Evolutionary conservation across 2,797 vertebrate genomes (phyloP).

Genomic region (Erpetoichthys calabaricus): DNA sequence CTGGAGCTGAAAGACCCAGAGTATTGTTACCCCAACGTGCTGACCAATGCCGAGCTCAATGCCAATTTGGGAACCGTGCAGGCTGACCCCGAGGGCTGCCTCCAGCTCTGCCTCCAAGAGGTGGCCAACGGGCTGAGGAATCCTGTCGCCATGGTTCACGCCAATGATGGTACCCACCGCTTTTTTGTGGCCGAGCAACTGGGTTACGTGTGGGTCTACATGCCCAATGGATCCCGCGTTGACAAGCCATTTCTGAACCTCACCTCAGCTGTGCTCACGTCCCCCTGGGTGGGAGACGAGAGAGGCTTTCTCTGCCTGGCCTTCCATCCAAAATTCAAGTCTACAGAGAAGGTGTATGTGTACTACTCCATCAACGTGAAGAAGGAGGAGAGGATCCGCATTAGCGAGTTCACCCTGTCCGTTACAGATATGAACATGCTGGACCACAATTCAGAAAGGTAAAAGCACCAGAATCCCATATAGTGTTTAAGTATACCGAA

Average conservation of each 20-base stretch:
- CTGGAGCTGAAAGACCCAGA: constrained; percentile 58
- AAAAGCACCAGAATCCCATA: constrained; percentile 1
- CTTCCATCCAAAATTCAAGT: constrained; percentile 48
- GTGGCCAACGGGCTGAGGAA: constrained; percentile 61
- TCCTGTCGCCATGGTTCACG: constrained; percentile 65
- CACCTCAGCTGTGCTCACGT: constrained; percentile 55
- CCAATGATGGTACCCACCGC: constrained; percentile 59
- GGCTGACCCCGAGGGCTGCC: constrained; percentile 50
- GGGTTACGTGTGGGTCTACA: constrained; percentile 62
- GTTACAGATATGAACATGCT: constrained; percentile 50
- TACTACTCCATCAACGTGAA: constrained; percentile 62
- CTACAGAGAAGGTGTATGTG: constrained; percentile 56
- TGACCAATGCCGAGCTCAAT: constrained; percentile 48
- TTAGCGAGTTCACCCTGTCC: constrained; percentile 59
- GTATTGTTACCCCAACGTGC: constrained; percentile 64
- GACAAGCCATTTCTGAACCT: constrained; percentile 66
- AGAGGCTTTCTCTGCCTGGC: constrained; percentile 64
- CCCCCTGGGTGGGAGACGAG: constrained; percentile 60
- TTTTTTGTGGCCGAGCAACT: constrained; percentile 68
- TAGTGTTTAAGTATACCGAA: no score
- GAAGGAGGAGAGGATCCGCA: constrained; percentile 55
- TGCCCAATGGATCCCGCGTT: constrained; percentile 56
- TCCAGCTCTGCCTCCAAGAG: constrained; percentile 62
- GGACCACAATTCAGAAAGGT: constrained; percentile 65
- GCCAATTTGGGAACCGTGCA: constrained; percentile 48